Percentiles rank a stretch among this genome's conserved stretches.
Conservation (phyloP, 2,797 vertebrate genomes). For the Muscicapa comitata region DNA sequence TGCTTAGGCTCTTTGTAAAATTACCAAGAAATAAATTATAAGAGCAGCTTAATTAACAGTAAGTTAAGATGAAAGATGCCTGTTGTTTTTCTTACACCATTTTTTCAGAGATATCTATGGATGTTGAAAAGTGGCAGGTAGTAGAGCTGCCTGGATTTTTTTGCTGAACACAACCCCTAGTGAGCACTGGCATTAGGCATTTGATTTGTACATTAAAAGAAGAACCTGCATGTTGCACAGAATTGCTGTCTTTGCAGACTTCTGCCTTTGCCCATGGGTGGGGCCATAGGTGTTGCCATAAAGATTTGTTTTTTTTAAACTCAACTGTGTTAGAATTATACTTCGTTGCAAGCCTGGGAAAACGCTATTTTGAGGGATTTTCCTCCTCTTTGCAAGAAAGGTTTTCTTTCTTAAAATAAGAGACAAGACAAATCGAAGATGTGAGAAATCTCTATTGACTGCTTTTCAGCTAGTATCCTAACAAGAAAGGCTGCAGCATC, state of each 20-base stretch:
- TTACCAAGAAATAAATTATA: constrained; percentile 14
- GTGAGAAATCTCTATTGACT: not conserved
- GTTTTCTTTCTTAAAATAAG: not conserved
- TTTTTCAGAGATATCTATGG: not conserved
- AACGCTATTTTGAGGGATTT: not conserved
- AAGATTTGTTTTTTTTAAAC: not conserved
- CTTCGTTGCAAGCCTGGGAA: not conserved
- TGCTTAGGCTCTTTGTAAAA: constrained; percentile 13
- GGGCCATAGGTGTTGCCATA: not conserved
- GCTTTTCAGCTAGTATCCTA: not conserved
- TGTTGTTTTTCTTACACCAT: not conserved
- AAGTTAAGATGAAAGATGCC: constrained; percentile 2
- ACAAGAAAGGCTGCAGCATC: not conserved
- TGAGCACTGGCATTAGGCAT: not conserved
- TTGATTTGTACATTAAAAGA: not conserved
- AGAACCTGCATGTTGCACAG: not conserved
- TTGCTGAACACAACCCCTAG: not conserved
- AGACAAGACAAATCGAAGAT: not conserved
- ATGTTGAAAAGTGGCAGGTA: not conserved
- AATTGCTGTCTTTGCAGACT: constrained; percentile 8
- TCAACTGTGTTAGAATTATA: not conserved
- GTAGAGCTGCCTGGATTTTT: not conserved
- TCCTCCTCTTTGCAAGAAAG: not conserved
- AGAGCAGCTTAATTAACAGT: not conserved
- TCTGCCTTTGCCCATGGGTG: not conserved